phyloP scores from a whole-genome alignment of 2,113 vertebrate genomes.

The Cranoglanis bouderius region DNA sequence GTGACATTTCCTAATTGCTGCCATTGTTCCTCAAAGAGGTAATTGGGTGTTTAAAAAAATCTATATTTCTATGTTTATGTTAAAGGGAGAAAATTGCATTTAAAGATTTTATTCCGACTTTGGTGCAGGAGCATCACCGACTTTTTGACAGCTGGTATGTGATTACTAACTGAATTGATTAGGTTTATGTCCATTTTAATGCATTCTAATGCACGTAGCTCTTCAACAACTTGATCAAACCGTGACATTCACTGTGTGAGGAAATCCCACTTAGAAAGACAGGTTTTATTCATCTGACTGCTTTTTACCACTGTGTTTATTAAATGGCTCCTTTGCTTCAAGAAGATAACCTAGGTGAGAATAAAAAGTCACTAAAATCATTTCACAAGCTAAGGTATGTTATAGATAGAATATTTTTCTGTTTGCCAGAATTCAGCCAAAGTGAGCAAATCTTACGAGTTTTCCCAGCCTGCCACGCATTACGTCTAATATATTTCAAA shows the following conservation, averaged over 20 bases:
- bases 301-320: neutral
- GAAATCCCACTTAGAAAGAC: no score
- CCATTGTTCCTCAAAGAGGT: neutral
- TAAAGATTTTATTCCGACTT: neutral
- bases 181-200: neutral
- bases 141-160: neutral
- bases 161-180: neutral
- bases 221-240: neutral
- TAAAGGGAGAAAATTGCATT: neutral
- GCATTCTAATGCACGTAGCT: neutral
- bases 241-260: neutral
- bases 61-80: neutral
- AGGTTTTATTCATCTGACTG: neutral
- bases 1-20: neutral
- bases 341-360: neutral
- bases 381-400: neutral
- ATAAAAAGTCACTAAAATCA: neutral
- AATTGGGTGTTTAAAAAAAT: neutral
- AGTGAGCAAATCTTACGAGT: neutral
- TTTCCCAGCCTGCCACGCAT: neutral
- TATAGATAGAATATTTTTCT: neutral
- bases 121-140: neutral
- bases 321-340: neutral
- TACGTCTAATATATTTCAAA: neutral
- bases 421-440: neutral